Conservation (phyloP, 92 coral and sea anemone species). For the Zoanthus solanderi region DNA sequence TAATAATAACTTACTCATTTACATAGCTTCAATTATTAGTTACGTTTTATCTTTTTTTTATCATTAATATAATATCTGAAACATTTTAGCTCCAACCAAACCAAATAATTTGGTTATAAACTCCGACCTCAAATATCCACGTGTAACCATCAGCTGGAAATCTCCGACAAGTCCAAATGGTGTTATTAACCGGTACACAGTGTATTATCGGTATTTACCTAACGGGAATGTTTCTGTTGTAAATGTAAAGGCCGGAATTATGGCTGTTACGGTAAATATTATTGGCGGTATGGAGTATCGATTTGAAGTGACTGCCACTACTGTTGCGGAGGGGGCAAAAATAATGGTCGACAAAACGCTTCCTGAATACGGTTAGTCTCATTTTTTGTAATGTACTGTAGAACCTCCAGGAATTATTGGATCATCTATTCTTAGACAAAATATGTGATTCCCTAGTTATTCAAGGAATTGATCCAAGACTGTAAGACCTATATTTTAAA, state of each 20-base stretch:
- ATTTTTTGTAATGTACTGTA: background rate
- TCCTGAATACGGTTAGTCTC: slow-evolving; percentile 12
- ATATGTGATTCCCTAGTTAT: background rate
- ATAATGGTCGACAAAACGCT: background rate
- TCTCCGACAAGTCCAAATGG: background rate
- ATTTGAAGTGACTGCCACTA: slow-evolving; percentile 10
- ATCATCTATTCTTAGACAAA: no score
- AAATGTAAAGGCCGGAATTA: background rate
- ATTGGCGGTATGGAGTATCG: background rate
- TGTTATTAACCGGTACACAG: background rate
- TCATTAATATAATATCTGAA: no score
- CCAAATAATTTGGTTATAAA: background rate
- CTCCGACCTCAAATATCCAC: background rate
- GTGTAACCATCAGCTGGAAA: slow-evolving; percentile 1
- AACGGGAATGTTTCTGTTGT: background rate
- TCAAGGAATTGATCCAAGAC: background rate
- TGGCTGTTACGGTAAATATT: background rate
- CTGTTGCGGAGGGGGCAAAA: slow-evolving; percentile 20
- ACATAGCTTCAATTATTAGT: no score
- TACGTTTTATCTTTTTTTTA: no score
- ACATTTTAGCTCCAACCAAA: background rate
- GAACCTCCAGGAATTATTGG: no score
- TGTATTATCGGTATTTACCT: background rate
- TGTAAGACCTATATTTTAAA: background rate
- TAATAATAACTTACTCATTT: no score